phyloP scores from a whole-genome alignment of 2,113 vertebrate genomes.

The Pelusios castaneus region DNA sequence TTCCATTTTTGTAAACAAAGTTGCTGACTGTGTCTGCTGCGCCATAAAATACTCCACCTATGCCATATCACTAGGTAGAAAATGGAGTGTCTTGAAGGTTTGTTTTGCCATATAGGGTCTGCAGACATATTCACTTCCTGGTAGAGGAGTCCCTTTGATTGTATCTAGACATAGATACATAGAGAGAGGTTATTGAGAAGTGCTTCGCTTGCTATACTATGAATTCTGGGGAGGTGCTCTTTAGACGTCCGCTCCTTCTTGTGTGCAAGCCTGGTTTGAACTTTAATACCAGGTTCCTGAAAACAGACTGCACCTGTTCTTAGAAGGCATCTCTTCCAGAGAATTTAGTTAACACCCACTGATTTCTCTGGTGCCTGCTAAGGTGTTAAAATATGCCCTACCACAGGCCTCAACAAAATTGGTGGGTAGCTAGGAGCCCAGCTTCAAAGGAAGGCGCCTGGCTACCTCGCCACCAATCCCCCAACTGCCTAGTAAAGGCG shows the following conservation, averaged over 20 bases:
- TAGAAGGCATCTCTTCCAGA: not conserved
- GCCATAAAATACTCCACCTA: not conserved
- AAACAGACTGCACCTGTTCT: not conserved
- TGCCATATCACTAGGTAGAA: not conserved
- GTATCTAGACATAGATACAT: not conserved
- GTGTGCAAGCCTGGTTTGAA: not conserved
- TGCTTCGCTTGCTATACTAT: not conserved
- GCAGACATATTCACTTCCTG: not conserved
- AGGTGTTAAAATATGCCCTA: not conserved
- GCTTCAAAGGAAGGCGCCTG: no score
- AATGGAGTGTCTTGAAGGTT: not conserved
- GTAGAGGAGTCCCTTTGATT: not conserved
- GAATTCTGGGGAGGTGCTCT: not conserved
- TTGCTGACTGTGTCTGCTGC: rapidly evolving
- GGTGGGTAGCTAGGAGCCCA: no score
- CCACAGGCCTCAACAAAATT: not conserved
- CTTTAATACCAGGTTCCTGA: not conserved
- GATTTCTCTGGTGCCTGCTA: not conserved
- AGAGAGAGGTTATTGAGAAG: not conserved
- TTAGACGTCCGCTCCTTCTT: rapidly evolving
- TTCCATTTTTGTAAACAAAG: not conserved
- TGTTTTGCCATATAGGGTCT: not conserved
- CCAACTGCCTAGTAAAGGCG: no score
- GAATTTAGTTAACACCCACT: not conserved
- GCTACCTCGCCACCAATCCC: no score